Evolutionary conservation across 1,140 invertebrate species (phyloP).

Genomic region (Samia ricini): DNA sequence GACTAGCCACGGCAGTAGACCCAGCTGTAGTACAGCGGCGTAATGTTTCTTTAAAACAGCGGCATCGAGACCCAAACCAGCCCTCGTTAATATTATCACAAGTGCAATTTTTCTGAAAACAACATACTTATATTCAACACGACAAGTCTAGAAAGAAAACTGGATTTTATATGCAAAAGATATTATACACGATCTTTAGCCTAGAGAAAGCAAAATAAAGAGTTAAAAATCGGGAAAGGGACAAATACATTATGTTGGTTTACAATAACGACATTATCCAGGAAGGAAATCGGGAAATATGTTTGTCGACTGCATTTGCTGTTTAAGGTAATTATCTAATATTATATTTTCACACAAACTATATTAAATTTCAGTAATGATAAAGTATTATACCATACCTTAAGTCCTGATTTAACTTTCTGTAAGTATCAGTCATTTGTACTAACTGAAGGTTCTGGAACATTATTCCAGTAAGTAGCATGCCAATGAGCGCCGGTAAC

Average conservation of each 20-base stretch:
- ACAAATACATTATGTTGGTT: no score
- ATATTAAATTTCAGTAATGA: background rate
- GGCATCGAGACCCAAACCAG: conserved; percentile 95
- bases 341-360: background rate
- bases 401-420: conserved; percentile 82
- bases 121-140: conserved; percentile 21
- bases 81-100: conserved; percentile 94
- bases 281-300: no score
- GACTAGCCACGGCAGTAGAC: conserved; percentile 90
- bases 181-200: no score
- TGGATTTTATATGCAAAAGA: no score
- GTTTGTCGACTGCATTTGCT: no score
- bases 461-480: conserved; percentile 90
- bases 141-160: no score
- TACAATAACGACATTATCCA: no score
- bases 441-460: conserved; percentile 87
- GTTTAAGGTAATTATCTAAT: no score
- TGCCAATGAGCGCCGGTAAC: conserved; percentile 91
- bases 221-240: no score
- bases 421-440: conserved; percentile 82
- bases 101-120: conserved; percentile 88
- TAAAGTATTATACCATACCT: conserved; percentile 49
- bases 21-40: conserved; percentile 88
- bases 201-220: no score
- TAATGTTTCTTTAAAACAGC: conserved; percentile 88